A percentile compares a stretch with the other conserved stretches of the same genome.
Evolutionary conservation across 1,140 invertebrate species (phyloP).

Genomic region (Drosophila orosa): DNA sequence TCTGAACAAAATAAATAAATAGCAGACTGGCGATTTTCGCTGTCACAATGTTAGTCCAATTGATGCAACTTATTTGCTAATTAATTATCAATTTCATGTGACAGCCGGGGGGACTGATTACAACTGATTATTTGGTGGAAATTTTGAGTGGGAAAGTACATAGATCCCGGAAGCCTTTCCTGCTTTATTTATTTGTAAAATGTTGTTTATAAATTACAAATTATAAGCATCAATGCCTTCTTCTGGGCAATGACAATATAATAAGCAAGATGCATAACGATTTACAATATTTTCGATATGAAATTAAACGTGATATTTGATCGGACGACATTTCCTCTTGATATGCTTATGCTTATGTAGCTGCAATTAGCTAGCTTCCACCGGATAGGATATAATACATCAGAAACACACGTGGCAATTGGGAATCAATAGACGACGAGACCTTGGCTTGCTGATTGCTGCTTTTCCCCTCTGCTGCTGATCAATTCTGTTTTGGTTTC

Average conservation of each 20-base stretch:
- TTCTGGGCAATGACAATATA: not conserved
- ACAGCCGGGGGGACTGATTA: conserved; percentile 5
- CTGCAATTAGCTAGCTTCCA: not conserved
- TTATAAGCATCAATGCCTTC: too few species aligned
- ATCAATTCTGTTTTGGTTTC: conserved; percentile 39
- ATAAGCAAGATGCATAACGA: not conserved
- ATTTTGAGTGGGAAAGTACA: not conserved
- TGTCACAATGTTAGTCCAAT: conserved; percentile 37
- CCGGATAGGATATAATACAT: not conserved
- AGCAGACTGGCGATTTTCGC: conserved; percentile 11
- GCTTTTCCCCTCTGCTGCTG: conserved; percentile 12
- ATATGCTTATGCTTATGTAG: not conserved
- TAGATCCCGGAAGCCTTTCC: not conserved
- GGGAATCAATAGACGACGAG: conserved; percentile 47
- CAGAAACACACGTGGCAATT: conserved; percentile 23
- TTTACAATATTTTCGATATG: too few species aligned
- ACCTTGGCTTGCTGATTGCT: conserved; percentile 45
- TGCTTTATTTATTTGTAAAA: not conserved
- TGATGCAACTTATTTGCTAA: conserved; percentile 57
- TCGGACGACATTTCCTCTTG: not conserved
- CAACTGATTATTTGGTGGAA: conserved; percentile 9
- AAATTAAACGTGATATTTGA: not conserved
- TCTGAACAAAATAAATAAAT: conserved; percentile 32
- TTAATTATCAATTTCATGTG: conserved; percentile 51
- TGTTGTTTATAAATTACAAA: too few species aligned